These are phyloP conservation scores for Buteo buteo DNA, from an alignment of 2,113 vertebrate genomes.

Conservation along the genomic window DNA sequence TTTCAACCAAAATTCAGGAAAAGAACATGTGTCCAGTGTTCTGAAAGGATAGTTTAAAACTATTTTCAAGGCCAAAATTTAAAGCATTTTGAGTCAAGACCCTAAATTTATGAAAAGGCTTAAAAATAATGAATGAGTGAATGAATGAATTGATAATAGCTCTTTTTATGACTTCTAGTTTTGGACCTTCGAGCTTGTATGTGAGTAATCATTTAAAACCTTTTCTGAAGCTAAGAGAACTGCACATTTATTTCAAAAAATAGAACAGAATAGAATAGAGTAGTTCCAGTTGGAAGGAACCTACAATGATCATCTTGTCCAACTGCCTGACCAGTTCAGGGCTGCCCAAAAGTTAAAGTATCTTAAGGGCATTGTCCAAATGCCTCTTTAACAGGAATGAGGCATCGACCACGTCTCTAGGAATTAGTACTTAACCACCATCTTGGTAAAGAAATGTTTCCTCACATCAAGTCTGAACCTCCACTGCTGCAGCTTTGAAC, in stretches of 20 bases:
- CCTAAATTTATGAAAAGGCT: neutral
- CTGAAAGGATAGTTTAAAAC: neutral
- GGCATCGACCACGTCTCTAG: neutral
- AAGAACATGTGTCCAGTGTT: neutral
- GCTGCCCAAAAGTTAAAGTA: neutral
- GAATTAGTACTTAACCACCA: neutral
- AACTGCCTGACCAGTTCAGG: neutral
- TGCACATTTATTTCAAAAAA: neutral
- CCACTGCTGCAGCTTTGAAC: neutral
- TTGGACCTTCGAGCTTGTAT: neutral
- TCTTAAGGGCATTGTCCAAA: neutral
- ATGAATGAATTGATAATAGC: neutral
- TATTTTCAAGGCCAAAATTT: neutral
- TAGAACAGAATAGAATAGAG: neutral
- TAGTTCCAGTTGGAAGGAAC: neutral
- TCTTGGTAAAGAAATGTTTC: neutral
- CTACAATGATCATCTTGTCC: neutral
- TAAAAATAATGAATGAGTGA: neutral
- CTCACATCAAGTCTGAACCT: neutral
- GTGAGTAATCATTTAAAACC: neutral
- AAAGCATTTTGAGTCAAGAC: neutral
- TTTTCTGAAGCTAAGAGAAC: neutral
- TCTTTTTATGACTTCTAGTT: neutral
- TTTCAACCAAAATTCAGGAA: neutral
- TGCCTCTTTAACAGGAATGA: neutral